Conservation (phyloP, 1,140 invertebrate species). For the Bombus huntii region DNA sequence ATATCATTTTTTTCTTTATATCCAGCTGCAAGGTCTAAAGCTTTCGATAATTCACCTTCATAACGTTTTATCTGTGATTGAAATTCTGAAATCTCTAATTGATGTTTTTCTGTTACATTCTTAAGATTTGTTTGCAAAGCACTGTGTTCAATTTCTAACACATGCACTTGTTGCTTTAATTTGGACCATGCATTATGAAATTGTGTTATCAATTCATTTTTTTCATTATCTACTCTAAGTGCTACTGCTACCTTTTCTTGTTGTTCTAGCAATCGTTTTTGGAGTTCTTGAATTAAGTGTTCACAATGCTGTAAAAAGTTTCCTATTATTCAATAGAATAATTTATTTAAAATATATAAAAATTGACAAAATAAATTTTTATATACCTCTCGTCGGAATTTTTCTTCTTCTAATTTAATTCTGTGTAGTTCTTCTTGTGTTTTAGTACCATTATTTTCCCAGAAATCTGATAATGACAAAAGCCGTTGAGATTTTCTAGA, state of each 20-base stretch:
- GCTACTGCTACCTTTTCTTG: conserved; percentile 91
- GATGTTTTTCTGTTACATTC: conserved; percentile 74
- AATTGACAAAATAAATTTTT: conserved; percentile 34
- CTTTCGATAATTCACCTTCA: conserved; percentile 87
- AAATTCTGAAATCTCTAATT: conserved; percentile 70
- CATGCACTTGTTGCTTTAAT: conserved; percentile 79
- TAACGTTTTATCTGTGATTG: conserved; percentile 84
- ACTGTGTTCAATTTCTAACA: conserved; percentile 79
- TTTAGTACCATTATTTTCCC: conserved; percentile 79
- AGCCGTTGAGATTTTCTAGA: conserved; percentile 74
- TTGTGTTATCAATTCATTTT: conserved; percentile 87
- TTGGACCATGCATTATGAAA: conserved; percentile 84
- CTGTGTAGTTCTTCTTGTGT: conserved; percentile 77
- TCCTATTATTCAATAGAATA: not conserved
- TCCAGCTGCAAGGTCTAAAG: conserved; percentile 85
- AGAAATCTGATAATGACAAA: conserved; percentile 83
- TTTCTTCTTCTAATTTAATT: conserved; percentile 89
- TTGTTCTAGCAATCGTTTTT: conserved; percentile 88
- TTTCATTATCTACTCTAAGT: conserved; percentile 88
- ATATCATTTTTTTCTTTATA: conserved; percentile 87
- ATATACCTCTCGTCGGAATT: conserved; percentile 87
- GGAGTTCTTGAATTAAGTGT: conserved; percentile 88
- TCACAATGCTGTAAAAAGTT: conserved; percentile 87
- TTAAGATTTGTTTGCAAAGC: conserved; percentile 74
- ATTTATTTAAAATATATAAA: conserved; percentile 18